phyloP scores from a whole-genome alignment of 2,888 invertebrate species.

The Acleris sparsana region DNA sequence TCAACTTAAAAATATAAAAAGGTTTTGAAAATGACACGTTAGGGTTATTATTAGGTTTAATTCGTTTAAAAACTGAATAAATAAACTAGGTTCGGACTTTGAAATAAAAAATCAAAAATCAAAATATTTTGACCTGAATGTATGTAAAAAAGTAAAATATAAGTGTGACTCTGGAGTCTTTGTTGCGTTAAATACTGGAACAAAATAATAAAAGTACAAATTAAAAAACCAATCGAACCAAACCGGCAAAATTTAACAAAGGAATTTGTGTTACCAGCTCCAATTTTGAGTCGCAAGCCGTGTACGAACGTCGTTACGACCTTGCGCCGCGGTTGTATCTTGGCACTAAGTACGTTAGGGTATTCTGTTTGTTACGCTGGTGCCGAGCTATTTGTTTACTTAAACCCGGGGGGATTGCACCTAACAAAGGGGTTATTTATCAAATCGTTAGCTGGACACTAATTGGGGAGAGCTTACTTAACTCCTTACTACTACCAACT shows the following conservation, averaged over 20 bases:
- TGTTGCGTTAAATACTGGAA: no score
- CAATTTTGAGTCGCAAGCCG: conserved; percentile 1
- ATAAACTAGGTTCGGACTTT: no score
- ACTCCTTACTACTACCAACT: conserved; percentile 1
- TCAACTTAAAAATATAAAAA: no score
- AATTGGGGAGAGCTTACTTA: conserved; percentile 7
- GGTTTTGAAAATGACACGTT: no score
- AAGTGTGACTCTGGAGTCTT: no score
- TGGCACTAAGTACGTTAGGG: conserved; percentile 31
- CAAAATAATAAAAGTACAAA: no score
- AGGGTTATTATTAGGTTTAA: no score
- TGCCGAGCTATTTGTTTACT: conserved; percentile 29
- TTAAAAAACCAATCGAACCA: no score
- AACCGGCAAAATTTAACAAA: not conserved
- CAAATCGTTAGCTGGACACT: conserved; percentile 24
- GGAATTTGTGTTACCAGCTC: not conserved
- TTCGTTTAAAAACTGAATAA: no score
- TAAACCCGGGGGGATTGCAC: conserved; percentile 14
- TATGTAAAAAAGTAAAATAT: no score
- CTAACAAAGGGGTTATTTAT: conserved; percentile 32
- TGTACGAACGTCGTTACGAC: conserved; percentile 2
- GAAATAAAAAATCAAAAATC: no score
- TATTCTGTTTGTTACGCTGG: conserved; percentile 32
- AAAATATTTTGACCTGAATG: no score
- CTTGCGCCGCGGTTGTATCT: conserved; percentile 25